Base-by-base conservation (phyloP, 2,888 invertebrate genomes). In the Cheilosia impressa region DNA sequence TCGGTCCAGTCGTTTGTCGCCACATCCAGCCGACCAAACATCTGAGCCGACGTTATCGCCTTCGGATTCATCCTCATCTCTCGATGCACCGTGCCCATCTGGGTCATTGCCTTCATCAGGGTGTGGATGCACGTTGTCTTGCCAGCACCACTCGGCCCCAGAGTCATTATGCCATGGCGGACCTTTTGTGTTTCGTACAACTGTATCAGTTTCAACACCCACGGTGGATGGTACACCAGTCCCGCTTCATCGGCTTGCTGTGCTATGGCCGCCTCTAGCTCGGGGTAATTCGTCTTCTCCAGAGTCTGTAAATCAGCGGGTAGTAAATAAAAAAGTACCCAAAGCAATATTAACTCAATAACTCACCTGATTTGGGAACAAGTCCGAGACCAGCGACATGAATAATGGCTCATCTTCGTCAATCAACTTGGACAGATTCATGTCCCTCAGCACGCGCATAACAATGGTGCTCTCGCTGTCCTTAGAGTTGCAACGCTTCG, bases 11-110 rank as follows among this genome's bases (percentile, higher is more conserved):
- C 99, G 90, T 99, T 99, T 1, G 98, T 99, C 2, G 98, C 98
- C 0, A 99, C 98, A 90, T 99, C 98, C 24, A 98, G 93, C 34
- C 98, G 94, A 0, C 99, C 99, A 91, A 99, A 99, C 99, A 99
- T 99, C 93, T 99, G 98, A 0, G 98, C 96, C 0, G 98, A 97
- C 15, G 98, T 98, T 89, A 99, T 98, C 17, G 98, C 97, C 93
- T 99, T 99, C 0, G 99, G 99, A 92, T 99, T 99, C 98, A 99
- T 98, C 88, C 98, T 94, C 98, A 98, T 98, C 93, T 99, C 98
- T 3, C 92, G 96, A 92, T 98, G 98, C 4, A 93, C 94, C 50
- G 96, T 94, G 50, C 97, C 98, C 90, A 96, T 96, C 89, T 97
- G 96, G 0, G 97, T 96, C 88, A 99, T 93, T 1, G 98, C 95